These are phyloP conservation scores for Lysiphlebus fabarum DNA, from an alignment of 1,140 invertebrate genomes.

Conservation along the genomic window DNA sequence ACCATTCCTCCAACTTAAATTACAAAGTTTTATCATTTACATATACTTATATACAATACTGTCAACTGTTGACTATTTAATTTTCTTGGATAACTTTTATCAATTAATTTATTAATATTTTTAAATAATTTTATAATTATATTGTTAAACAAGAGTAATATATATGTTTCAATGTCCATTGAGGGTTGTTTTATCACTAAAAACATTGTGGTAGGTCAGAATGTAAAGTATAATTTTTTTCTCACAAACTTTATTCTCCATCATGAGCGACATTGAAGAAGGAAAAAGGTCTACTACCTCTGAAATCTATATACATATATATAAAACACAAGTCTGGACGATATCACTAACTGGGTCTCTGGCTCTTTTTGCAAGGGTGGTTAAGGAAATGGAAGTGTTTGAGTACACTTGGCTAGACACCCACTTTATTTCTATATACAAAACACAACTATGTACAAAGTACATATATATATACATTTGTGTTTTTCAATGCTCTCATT, in stretches of 20 bases:
- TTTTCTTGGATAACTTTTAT: too few relatives aligned
- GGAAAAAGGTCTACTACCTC: conserved; percentile 17
- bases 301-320: conserved; percentile 3
- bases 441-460: conserved; percentile 6
- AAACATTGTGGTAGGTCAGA: conserved; percentile 46
- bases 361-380: not conserved
- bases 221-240: conserved; percentile 32
- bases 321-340: not conserved
- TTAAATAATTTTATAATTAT: too few relatives aligned
- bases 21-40: too few relatives aligned
- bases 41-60: too few relatives aligned
- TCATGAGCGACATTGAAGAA: conserved; percentile 27
- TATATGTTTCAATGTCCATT: too few relatives aligned
- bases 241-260: conserved; percentile 22
- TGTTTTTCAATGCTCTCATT: conserved; percentile 43
- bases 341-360: not conserved
- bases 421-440: conserved; percentile 24
- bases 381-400: conserved; percentile 27
- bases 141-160: too few relatives aligned
- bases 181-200: too few relatives aligned
- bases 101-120: too few relatives aligned
- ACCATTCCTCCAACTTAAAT: too few relatives aligned
- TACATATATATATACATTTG: not conserved
- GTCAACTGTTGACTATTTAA: too few relatives aligned
- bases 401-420: conserved; percentile 44